Conservation (phyloP, 2,888 invertebrate genomes). For the Ischnus inquisitorius region DNA sequence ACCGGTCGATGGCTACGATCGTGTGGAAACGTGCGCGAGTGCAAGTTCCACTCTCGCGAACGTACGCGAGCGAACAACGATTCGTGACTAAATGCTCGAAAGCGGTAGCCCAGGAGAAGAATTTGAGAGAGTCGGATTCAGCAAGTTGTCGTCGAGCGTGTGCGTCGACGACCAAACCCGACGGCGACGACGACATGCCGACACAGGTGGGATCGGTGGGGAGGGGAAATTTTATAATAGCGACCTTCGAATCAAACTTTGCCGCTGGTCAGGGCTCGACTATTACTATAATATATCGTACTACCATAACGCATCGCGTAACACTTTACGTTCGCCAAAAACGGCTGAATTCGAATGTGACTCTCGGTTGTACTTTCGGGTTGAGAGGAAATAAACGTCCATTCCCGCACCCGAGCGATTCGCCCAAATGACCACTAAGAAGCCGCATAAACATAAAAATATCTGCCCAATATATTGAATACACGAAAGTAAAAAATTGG, state of each 20-base stretch:
- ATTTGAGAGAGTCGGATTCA: conserved; percentile 63
- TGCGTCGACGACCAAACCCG: conserved; percentile 36
- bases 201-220: conserved; percentile 59
- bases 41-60: conserved; percentile 46
- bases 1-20: neutral
- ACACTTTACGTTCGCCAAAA: conserved; percentile 32
- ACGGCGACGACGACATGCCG: conserved; percentile 45
- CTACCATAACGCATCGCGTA: conserved; percentile 24
- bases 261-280: conserved; percentile 52
- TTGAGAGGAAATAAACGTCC: too few species aligned
- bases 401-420: too few species aligned
- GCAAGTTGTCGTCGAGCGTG: conserved; percentile 34
- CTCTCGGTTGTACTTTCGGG: neutral
- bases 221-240: conserved; percentile 68
- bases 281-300: conserved; percentile 14
- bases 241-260: conserved; percentile 63
- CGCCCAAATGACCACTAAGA: too few species aligned
- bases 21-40: conserved; percentile 32
- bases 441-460: too few species aligned
- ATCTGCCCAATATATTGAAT: too few species aligned
- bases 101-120: conserved; percentile 63
- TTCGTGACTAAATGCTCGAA: conserved; percentile 72
- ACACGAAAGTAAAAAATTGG: too few species aligned
- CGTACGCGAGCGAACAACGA: conserved; percentile 66
- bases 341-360: neutral